Evolutionary conservation across 2,113 vertebrate genomes (phyloP).

Genomic region (Lutjanus erythropterus): DNA sequence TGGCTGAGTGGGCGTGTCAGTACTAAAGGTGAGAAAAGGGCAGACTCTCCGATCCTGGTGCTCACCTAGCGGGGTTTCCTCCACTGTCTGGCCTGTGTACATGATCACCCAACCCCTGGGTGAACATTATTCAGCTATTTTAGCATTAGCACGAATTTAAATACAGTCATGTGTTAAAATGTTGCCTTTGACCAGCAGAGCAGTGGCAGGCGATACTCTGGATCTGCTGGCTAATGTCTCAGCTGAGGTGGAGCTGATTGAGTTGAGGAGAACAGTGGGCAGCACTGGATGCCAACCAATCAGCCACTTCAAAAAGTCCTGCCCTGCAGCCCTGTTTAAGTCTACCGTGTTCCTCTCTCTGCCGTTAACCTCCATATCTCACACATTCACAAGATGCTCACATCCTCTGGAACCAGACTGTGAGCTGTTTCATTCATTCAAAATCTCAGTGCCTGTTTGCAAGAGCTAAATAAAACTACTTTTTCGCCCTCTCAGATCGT

Average conservation of each 20-base stretch:
- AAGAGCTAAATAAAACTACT: neutral
- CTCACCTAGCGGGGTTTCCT: conserved; percentile 30
- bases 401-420: neutral
- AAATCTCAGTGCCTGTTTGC: neutral
- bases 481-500: neutral
- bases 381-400: neutral
- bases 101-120: conserved; percentile 29
- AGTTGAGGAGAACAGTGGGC: conserved; percentile 12
- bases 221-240: conserved; percentile 43
- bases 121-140: conserved; percentile 47
- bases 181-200: conserved; percentile 29
- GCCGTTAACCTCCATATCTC: neutral
- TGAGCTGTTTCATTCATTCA: neutral
- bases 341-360: neutral
- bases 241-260: conserved; percentile 59
- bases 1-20: conserved; percentile 40
- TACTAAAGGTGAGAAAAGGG: conserved; percentile 24
- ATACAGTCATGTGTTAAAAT: conserved; percentile 35
- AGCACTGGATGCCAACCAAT: conserved; percentile 8
- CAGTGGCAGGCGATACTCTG: neutral
- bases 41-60: conserved; percentile 1
- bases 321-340: neutral
- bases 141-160: conserved; percentile 27
- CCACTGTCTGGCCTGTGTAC: conserved; percentile 24
- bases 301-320: conserved; percentile 1